Percentiles rank a stretch among this genome's conserved stretches.
phyloP scores from a whole-genome alignment of 2,888 invertebrate genomes.

The Philhelius pedissequus region DNA sequence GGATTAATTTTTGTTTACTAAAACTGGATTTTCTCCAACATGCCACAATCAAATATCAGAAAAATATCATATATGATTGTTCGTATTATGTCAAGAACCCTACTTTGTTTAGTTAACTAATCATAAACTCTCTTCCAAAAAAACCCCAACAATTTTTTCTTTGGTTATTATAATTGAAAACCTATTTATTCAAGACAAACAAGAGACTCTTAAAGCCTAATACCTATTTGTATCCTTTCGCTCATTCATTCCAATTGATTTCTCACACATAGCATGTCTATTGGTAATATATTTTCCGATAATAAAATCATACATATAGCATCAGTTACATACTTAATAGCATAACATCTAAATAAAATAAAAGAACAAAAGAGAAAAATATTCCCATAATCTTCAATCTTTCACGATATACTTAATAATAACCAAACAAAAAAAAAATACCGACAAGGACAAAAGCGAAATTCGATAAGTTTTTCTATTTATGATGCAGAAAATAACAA shows the following conservation, averaged over 20 bases:
- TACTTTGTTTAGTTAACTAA: neutral
- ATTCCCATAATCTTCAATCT: neutral
- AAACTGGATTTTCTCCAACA: too few species aligned
- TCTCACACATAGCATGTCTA: conserved; percentile 38
- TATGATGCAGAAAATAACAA: conserved; percentile 55
- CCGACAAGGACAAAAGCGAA: conserved; percentile 20
- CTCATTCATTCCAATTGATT: neutral
- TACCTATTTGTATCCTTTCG: neutral
- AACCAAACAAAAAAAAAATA: neutral
- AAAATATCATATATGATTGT: too few species aligned
- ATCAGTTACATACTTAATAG: conserved; percentile 42
- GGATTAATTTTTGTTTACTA: too few species aligned
- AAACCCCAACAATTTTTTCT: neutral
- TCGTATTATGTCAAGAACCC: too few species aligned
- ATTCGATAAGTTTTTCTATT: conserved; percentile 58
- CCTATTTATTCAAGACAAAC: neutral
- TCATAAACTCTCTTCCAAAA: neutral
- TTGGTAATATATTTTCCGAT: conserved; percentile 49
- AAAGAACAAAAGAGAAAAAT: neutral
- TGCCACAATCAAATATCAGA: too few species aligned
- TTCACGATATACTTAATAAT: too few species aligned
- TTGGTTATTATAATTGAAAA: neutral
- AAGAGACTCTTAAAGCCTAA: neutral
- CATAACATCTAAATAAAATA: neutral
- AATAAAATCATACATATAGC: conserved; percentile 38